phyloP scores from a whole-genome alignment of 2,888 invertebrate genomes.

The Parnassius apollo region DNA sequence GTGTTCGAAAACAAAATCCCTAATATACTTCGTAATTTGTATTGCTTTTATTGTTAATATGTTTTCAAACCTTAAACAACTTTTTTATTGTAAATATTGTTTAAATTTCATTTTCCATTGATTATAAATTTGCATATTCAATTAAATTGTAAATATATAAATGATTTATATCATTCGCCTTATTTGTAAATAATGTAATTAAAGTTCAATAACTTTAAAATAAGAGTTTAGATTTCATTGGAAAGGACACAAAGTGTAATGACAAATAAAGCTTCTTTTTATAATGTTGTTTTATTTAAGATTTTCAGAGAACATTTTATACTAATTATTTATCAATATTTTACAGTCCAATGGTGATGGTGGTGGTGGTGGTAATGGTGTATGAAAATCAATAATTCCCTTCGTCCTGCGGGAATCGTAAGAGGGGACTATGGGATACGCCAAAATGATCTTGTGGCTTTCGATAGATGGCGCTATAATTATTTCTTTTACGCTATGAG shows the following conservation, averaged over 20 bases:
- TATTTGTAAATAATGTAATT: constrained; percentile 27
- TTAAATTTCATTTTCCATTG: constrained; percentile 6
- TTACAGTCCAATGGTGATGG: too few relatives aligned
- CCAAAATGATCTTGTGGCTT: too few relatives aligned
- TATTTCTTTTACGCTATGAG: too few relatives aligned
- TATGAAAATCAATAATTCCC: too few relatives aligned
- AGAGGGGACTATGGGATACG: too few relatives aligned
- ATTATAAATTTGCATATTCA: constrained; percentile 7
- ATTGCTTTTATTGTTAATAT: constrained; percentile 2
- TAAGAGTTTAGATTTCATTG: constrained; percentile 5
- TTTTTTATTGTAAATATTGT: constrained; percentile 21
- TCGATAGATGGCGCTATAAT: too few relatives aligned
- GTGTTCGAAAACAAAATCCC: too few relatives aligned
- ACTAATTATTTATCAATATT: too few relatives aligned
- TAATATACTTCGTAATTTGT: neutral
- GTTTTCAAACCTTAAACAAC: neutral
- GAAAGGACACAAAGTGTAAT: constrained; percentile 62
- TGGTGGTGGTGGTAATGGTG: too few relatives aligned
- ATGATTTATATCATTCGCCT: constrained; percentile 6
- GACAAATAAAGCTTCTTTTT: constrained; percentile 74
- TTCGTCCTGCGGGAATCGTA: too few relatives aligned
- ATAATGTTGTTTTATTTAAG: constrained; percentile 38
- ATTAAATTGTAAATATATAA: constrained; percentile 24
- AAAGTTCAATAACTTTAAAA: constrained; percentile 7
- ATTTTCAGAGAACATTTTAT: neutral